Evolutionary conservation across 2,113 vertebrate genomes (phyloP).

Genomic region (Cariama cristata): DNA sequence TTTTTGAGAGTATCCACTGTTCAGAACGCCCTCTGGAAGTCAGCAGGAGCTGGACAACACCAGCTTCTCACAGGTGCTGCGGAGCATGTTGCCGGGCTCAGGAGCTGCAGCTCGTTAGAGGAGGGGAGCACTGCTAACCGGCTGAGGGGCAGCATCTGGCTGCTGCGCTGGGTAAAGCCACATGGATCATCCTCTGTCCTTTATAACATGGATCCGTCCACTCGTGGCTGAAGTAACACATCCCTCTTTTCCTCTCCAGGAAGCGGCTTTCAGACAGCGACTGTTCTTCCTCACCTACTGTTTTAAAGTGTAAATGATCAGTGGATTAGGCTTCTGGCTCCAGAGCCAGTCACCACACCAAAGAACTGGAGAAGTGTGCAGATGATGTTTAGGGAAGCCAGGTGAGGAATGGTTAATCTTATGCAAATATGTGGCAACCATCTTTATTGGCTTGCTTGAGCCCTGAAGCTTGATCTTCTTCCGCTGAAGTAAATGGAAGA

Average conservation of each 20-base stretch:
- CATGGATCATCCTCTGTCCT: neutral
- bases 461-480: neutral
- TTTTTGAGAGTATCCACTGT: neutral
- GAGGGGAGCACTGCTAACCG: neutral
- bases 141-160: neutral
- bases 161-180: neutral
- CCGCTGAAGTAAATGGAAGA: neutral
- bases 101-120: neutral
- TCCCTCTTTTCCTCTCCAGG: neutral
- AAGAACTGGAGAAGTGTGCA: fast-evolving
- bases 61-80: neutral
- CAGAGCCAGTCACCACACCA: neutral
- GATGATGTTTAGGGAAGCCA: neutral
- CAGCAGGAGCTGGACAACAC: neutral
- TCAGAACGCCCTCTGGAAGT: neutral
- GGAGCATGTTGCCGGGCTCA: neutral
- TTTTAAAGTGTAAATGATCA: neutral
- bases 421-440: neutral
- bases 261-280: neutral
- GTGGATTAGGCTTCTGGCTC: neutral
- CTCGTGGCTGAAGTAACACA: neutral
- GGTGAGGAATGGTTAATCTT: neutral
- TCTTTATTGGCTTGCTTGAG: neutral
- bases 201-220: neutral
- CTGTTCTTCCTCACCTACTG: neutral